Base-by-base conservation (phyloP, 2,888 invertebrate species). In the Stomorhina lunata region DNA sequence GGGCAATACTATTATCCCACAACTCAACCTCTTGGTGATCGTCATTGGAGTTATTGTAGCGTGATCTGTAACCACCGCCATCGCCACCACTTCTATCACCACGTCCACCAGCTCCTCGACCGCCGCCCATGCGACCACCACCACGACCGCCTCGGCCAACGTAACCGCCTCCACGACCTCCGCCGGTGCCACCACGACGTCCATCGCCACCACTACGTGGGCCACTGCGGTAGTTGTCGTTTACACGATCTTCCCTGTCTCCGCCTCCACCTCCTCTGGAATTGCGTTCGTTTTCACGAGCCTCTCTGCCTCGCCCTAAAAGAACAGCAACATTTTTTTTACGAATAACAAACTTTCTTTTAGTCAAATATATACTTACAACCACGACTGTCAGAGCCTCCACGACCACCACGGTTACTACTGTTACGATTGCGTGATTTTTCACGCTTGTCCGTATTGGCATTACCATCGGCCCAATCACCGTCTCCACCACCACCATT, bases 211-310 rank as follows among this genome's bases (percentile, higher is more conserved):
- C 85, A n/a, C 86, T 84, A 15, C 84, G 83, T 50, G 80, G 84
- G n/a, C 87, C 88, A 10, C 89, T 81, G 37, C 85, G 85, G 59
- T 84, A 84, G 48, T 84, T 84, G 45, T 85, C 85, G 17, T 85
- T 85, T 9, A 72, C 73, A 34, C 85, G 84, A 73, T 84, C 87
- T 32, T 84, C 85, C 7, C 86, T 84, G 12, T 84, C 86, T n/a
- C 86, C 85, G 22, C 84, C 84, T 40, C 85, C 87, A 57, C 91
- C 91, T 65, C 91, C 92, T 66, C 88, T 90, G 76, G 89, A 88
- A 84, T 93, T 93, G 86, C 93, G 92, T 85, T 94, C 94, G 86
- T 94, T 94, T 87, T 94, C 94, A 87, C 94, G 94, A 83, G 93
- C 92, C 89, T 94, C 94, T 88, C 93, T 92, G 75, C 93, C 93